Conservation (phyloP, 2,888 invertebrate genomes). For the Bellardia pandia region DNA sequence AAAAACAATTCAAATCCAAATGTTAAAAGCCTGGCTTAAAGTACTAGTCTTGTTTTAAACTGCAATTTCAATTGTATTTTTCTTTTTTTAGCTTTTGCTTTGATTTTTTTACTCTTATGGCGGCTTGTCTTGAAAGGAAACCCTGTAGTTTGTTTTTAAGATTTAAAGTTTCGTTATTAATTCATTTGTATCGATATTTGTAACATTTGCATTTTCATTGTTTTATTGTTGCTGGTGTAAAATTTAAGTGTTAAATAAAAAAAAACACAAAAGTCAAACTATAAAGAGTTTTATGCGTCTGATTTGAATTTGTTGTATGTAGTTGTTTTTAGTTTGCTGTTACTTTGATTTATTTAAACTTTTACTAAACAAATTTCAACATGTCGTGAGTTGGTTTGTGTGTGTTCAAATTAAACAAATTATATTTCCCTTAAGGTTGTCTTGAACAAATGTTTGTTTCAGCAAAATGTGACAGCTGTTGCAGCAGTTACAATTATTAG, state of each 20-base stretch:
- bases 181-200: conserved; percentile 73
- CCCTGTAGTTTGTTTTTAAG: conserved; percentile 65
- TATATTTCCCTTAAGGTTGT: conserved; percentile 58
- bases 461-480: conserved; percentile 40
- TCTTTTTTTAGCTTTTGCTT: not conserved
- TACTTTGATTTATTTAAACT: conserved; percentile 71
- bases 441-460: not conserved
- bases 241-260: too few species aligned
- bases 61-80: conserved; percentile 54
- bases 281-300: conserved; percentile 39
- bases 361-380: conserved; percentile 54
- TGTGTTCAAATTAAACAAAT: conserved; percentile 48
- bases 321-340: conserved; percentile 41
- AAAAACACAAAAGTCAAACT: not conserved
- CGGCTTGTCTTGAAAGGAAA: conserved; percentile 69
- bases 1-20: conserved; percentile 28
- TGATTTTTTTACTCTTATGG: conserved; percentile 9
- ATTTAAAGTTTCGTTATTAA: conserved; percentile 58
- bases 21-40: conserved; percentile 63
- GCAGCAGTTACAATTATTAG: conserved; percentile 21
- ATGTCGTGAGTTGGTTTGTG: conserved; percentile 44
- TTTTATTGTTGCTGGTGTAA: conserved; percentile 6
- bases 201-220: conserved; percentile 73
- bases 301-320: conserved; percentile 15
- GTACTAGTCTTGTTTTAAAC: conserved; percentile 20